Percentiles rank a stretch among this genome's conserved stretches.
Evolutionary conservation across 2,888 invertebrate species (phyloP).

Genomic region (Pterostichus niger): DNA sequence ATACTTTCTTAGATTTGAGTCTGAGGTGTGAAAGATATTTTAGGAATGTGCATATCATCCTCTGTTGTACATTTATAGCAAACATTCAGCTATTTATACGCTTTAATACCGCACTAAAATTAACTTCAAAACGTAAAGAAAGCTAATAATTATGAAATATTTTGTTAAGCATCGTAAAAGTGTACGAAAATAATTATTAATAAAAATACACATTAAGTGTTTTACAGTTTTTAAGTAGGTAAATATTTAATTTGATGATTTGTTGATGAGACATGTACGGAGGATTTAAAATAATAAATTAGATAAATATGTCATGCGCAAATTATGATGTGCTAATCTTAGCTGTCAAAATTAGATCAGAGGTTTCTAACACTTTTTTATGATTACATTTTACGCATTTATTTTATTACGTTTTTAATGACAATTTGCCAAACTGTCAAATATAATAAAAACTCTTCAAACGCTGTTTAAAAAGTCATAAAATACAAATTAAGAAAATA

Average conservation of each 20-base stretch:
- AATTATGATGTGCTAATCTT: constrained; percentile 39
- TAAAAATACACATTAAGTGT: constrained; percentile 4
- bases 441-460: not conserved
- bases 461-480: not conserved
- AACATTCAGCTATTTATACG: constrained; percentile 38
- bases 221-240: constrained; percentile 29
- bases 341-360: constrained; percentile 27
- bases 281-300: constrained; percentile 41
- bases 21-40: constrained; percentile 47
- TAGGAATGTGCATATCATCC: constrained; percentile 54
- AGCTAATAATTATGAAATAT: constrained; percentile 48
- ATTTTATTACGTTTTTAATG: constrained; percentile 20
- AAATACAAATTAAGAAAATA: constrained; percentile 6
- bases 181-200: constrained; percentile 41
- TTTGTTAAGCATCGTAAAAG: constrained; percentile 17
- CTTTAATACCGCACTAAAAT: constrained; percentile 54
- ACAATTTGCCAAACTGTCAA: constrained; percentile 18
- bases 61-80: constrained; percentile 54
- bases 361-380: constrained; percentile 21
- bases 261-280: constrained; percentile 14
- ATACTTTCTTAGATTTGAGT: constrained; percentile 14
- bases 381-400: not conserved
- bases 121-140: constrained; percentile 25
- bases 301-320: constrained; percentile 37
- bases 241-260: constrained; percentile 35